Conservation (phyloP, 2,888 invertebrate species). For the Nemotelus pantherinus region DNA sequence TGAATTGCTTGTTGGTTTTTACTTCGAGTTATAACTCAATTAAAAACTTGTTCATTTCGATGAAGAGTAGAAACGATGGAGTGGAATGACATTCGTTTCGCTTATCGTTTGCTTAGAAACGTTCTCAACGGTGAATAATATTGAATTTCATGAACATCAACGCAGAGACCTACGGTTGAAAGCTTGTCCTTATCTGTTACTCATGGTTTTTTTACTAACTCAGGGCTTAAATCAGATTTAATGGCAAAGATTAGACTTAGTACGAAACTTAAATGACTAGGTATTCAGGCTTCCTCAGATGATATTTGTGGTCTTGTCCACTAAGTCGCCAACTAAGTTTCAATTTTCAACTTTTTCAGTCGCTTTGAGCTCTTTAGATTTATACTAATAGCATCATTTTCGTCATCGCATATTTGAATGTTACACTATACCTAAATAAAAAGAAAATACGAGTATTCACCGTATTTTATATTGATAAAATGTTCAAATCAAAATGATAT, state of each 20-base stretch:
- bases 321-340: too few relatives aligned
- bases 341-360: too few relatives aligned
- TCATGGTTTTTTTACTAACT: not conserved
- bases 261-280: too few relatives aligned
- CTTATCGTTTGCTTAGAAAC: slow-evolving; percentile 18
- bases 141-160: not conserved
- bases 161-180: slow-evolving; percentile 1
- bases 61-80: slow-evolving; percentile 18
- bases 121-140: slow-evolving; percentile 13
- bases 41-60: slow-evolving; percentile 48
- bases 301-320: too few relatives aligned
- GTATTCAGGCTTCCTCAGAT: too few relatives aligned
- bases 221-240: not conserved
- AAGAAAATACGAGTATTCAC: too few relatives aligned
- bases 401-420: too few relatives aligned
- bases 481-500: too few relatives aligned
- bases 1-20: slow-evolving; percentile 46
- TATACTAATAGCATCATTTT: too few relatives aligned
- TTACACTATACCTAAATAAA: too few relatives aligned
- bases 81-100: not conserved
- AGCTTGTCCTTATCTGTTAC: slow-evolving; percentile 3
- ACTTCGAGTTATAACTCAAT: slow-evolving; percentile 47
- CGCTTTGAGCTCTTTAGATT: too few relatives aligned
- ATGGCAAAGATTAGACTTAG: not conserved
- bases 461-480: too few relatives aligned